Base-by-base conservation (phyloP, 2,113 vertebrate species). In the Percopsis transmontana region DNA sequence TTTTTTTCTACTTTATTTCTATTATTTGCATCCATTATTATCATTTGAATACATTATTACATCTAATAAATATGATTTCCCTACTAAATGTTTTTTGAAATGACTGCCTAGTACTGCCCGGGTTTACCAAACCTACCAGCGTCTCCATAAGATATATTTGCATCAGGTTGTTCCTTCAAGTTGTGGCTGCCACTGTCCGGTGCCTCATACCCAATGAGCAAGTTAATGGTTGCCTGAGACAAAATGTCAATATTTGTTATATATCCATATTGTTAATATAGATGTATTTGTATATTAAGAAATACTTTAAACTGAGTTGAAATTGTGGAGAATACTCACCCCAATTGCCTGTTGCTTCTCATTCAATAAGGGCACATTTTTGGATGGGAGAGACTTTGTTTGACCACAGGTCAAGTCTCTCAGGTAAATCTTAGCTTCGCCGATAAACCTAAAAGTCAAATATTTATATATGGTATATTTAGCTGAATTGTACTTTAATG, bases 321-420 rank as follows among this genome's bases (percentile, higher is more conserved):
- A 48, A 48, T 14, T 15, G n/a, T 38, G 2, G 9, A 52, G 11
- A 53, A 52, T 21, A 67, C 92, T 94, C 74, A 98, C 96, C 89
- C 95, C 96, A 47, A 86, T 89, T 66, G 93, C 80, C 57, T 96
- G 94, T 52, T 93, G 94, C 60, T 90, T 97, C 77, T 99, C 96
- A 58, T 91, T 96, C 45, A 94, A 68, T 45, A 99, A 76, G 50
- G 95, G 86, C 67, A 93, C 53, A 45, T 94, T 92, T 76, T 92
- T 97, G 81, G 89, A 95, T 1, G 95, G 94, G 63, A 93, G 87
- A 0, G 96, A 94, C 79, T 80, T 93, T 70, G 83, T 84, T 52
- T 96, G 93, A 80, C 95, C 94, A 14, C 91, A 91, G 13, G 90
- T 90, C 61, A 99, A 79, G 52, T 97, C 96, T 83, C 91, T 95